These are phyloP conservation scores for Willowsia nigromaculata DNA, from an alignment of 2,888 invertebrate genomes.

Conservation along the genomic window DNA sequence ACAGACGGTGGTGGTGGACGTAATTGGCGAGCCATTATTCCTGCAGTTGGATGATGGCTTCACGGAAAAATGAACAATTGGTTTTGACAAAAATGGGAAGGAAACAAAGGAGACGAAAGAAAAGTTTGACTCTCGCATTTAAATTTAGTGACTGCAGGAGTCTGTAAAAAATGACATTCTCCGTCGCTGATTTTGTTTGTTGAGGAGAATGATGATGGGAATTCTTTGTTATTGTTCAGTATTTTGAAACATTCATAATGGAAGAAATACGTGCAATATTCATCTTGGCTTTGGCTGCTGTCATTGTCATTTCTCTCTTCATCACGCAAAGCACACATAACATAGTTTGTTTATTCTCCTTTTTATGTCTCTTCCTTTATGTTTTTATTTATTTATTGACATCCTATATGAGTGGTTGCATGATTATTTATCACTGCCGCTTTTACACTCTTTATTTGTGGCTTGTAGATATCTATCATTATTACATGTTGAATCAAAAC, in stretches of 20 bases:
- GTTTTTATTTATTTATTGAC: conserved; percentile 3
- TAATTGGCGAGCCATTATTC: conserved; percentile 48
- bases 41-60: conserved; percentile 25
- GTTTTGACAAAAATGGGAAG: conserved; percentile 52
- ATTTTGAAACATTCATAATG: conserved; percentile 12
- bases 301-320: conserved; percentile 51
- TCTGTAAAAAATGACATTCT: conserved; percentile 23
- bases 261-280: not conserved
- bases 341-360: not conserved
- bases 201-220: conserved; percentile 48
- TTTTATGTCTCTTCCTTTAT: not conserved
- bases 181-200: not conserved
- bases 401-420: not conserved
- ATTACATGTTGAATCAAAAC: not conserved
- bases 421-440: not conserved
- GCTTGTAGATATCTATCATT: conserved; percentile 41
- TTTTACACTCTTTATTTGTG: not conserved
- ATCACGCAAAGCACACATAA: not conserved
- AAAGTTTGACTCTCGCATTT: conserved; percentile 25
- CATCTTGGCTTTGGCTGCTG: not conserved
- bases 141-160: conserved; percentile 2
- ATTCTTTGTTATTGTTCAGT: conserved; percentile 59
- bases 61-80: conserved; percentile 68
- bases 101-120: conserved; percentile 49
- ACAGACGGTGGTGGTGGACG: not conserved